Conservation (phyloP, 2,113 vertebrate genomes). For the Macaca nemestrina region DNA sequence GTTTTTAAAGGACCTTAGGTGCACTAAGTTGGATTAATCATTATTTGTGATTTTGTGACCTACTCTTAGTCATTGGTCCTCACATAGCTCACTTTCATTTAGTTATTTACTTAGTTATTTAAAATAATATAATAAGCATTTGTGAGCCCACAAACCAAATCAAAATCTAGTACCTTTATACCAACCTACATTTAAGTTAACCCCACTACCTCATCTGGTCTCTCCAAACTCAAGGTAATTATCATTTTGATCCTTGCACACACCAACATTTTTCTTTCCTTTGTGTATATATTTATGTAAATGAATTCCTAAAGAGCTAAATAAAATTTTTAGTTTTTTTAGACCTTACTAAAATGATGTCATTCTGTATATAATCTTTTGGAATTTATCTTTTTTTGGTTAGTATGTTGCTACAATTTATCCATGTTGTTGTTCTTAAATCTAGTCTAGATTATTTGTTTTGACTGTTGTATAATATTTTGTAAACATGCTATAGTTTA, state of each 20-base stretch:
- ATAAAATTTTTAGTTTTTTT: background rate
- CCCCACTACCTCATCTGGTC: background rate
- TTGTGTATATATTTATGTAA: background rate
- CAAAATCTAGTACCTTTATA: background rate
- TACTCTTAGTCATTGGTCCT: background rate
- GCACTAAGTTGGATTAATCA: background rate
- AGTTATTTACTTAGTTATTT: background rate
- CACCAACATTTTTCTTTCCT: background rate
- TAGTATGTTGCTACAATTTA: background rate
- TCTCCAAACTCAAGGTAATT: background rate
- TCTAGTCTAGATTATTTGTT: background rate
- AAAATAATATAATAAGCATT: background rate
- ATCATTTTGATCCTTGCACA: background rate
- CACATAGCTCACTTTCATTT: background rate
- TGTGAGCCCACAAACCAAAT: background rate
- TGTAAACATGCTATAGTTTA: background rate
- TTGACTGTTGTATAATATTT: background rate
- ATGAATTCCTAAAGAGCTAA: background rate
- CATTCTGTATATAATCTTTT: background rate
- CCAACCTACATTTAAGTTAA: background rate
- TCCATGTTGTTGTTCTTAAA: background rate
- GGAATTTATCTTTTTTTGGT: background rate
- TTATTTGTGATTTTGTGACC: background rate
- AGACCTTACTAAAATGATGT: background rate
- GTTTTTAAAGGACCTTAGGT: background rate